Percentiles rank a stretch among this genome's conserved stretches.
Evolutionary conservation across 2,888 invertebrate genomes (phyloP).

Genomic region (Dascillus cervinus): DNA sequence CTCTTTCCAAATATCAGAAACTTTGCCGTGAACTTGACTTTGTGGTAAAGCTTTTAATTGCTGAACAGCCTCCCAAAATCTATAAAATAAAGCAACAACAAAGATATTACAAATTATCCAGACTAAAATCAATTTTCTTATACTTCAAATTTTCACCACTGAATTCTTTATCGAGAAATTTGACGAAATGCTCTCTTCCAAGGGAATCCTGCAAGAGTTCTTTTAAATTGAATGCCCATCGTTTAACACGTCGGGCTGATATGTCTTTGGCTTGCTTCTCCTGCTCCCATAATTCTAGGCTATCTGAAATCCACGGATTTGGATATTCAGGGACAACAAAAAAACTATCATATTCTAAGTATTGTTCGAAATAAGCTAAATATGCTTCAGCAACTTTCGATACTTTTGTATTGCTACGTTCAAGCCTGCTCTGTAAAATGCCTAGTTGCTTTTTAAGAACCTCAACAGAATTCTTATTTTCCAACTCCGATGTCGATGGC

Average conservation of each 20-base stretch:
- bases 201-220: conserved; percentile 92
- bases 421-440: conserved; percentile 68
- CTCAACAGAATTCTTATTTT: conserved; percentile 34
- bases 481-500: conserved; percentile 43
- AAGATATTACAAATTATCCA: neutral
- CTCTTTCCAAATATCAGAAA: conserved; percentile 85
- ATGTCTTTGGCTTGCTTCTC: conserved; percentile 91
- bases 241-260: conserved; percentile 83
- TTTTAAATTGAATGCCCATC: conserved; percentile 95
- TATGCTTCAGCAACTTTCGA: conserved; percentile 91
- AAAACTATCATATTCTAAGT: conserved; percentile 93
- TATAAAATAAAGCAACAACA: conserved; percentile 35
- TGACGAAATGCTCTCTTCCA: conserved; percentile 92
- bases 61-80: conserved; percentile 94
- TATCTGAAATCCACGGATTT: conserved; percentile 96
- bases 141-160: conserved; percentile 97
- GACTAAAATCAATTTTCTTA: conserved; percentile 33
- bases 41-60: conserved; percentile 84
- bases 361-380: conserved; percentile 90
- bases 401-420: conserved; percentile 80
- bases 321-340: conserved; percentile 87
- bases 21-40: conserved; percentile 72
- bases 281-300: conserved; percentile 94
- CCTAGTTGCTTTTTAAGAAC: conserved; percentile 60
- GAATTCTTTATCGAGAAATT: conserved; percentile 96